Evolutionary conservation across 30 jellyfish, hydroid and myxozoan genomes (phyloP).

Genomic region (Aurelia aurita complex sp. Pacific): DNA sequence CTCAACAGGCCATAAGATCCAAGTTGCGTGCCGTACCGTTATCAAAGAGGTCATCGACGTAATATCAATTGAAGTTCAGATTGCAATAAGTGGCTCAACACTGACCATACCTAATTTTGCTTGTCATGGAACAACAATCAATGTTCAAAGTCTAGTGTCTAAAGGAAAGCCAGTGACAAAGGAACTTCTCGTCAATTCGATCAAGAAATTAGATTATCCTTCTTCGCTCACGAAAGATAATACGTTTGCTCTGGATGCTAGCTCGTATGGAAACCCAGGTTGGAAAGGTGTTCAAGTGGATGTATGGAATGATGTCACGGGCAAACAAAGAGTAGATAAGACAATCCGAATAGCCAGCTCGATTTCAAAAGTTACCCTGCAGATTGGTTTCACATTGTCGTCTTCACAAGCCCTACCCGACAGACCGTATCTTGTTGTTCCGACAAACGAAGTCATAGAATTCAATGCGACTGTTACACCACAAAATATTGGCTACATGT

Average conservation of each 20-base stretch:
- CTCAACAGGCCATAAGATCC: conserved; percentile 5
- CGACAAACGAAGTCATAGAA: conserved; percentile 3
- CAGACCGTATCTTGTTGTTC: conserved; percentile 38
- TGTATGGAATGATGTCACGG: conserved; percentile 22
- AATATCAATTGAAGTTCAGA: background rate
- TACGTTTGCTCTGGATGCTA: background rate
- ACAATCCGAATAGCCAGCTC: conserved; percentile 16
- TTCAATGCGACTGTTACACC: conserved; percentile 30
- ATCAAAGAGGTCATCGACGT: conserved; percentile 3
- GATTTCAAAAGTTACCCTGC: background rate
- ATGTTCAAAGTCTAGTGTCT: conserved; percentile 9
- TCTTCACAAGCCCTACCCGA: conserved; percentile 30
- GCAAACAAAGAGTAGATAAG: background rate
- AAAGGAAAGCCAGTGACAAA: conserved; percentile 35
- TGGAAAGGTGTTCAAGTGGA: background rate
- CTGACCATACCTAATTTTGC: conserved; percentile 6
- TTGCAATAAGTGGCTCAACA: background rate
- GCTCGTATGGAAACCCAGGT: conserved; percentile 11
- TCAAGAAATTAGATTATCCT: background rate
- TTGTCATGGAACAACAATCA: conserved; percentile 3
- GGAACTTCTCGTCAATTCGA: conserved; percentile 16
- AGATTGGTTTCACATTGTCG: conserved; percentile 9
- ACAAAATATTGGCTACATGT: conserved; percentile 3
- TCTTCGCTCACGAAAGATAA: conserved; percentile 10
- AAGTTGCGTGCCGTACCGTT: conserved; percentile 28